These are phyloP conservation scores for Lapara coniferarum DNA, from an alignment of 2,888 invertebrate genomes.

Conservation along the genomic window DNA sequence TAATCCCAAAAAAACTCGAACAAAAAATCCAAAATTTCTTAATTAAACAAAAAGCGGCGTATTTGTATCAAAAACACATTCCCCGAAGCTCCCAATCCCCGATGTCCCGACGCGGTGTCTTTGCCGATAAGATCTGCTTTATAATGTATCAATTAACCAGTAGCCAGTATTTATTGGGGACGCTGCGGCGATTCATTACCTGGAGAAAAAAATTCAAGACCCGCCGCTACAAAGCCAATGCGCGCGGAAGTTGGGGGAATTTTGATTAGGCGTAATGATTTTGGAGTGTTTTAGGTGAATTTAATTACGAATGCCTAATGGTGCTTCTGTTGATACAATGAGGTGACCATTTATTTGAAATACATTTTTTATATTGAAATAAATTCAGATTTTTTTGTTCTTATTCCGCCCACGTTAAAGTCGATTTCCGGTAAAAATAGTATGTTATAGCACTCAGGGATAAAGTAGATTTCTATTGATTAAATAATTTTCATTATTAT, in stretches of 20 bases:
- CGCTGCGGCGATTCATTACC: constrained; percentile 69
- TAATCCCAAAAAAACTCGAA: constrained; percentile 33
- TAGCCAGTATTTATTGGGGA: constrained; percentile 80
- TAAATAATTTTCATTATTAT: too few species aligned
- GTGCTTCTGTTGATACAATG: too few species aligned
- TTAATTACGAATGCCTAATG: not conserved
- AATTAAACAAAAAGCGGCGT: constrained; percentile 26
- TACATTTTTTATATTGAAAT: too few species aligned
- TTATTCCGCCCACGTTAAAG: too few species aligned
- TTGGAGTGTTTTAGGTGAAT: not conserved
- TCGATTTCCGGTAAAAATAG: too few species aligned
- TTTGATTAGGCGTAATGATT: constrained; percentile 10
- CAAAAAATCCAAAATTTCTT: constrained; percentile 31
- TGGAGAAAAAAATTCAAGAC: constrained; percentile 53
- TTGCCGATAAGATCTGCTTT: constrained; percentile 76
- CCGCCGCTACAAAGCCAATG: constrained; percentile 53
- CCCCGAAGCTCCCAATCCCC: constrained; percentile 37
- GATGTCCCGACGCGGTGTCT: constrained; percentile 64
- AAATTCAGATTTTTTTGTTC: too few species aligned
- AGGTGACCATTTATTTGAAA: too few species aligned
- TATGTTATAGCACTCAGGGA: too few species aligned
- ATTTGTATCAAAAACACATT: constrained; percentile 38
- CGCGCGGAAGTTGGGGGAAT: constrained; percentile 29
- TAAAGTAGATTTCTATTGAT: too few species aligned
- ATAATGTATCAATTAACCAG: constrained; percentile 84